These are phyloP conservation scores for Pocota personata DNA, from an alignment of 2,888 invertebrate species.

Conservation along the genomic window DNA sequence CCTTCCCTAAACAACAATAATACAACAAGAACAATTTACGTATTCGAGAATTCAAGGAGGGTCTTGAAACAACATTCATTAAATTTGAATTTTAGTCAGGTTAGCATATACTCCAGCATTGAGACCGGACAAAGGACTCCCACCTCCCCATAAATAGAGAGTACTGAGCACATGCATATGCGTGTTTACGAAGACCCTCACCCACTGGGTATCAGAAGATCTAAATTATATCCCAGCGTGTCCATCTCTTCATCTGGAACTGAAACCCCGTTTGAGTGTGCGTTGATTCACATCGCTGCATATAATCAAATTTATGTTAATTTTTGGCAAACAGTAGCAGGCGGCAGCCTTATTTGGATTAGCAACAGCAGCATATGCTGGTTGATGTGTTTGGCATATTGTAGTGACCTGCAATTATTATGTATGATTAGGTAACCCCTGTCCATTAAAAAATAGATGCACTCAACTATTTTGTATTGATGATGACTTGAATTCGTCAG, in stretches of 20 bases:
- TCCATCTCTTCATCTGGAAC: constrained; percentile 3
- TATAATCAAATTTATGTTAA: constrained; percentile 22
- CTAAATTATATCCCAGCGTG: constrained; percentile 2
- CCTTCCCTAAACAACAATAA: neutral
- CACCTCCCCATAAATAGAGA: neutral
- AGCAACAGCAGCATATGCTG: neutral
- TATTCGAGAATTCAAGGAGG: neutral
- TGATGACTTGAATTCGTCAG: too few species aligned
- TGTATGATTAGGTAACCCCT: neutral
- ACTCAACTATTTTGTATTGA: too few species aligned
- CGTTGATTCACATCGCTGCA: constrained; percentile 6
- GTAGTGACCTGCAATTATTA: neutral
- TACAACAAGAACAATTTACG: neutral
- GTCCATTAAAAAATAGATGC: neutral
- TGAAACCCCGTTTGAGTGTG: neutral
- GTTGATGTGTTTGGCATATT: neutral
- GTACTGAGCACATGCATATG: neutral
- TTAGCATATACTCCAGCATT: neutral
- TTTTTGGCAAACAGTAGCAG: neutral
- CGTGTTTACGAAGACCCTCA: neutral
- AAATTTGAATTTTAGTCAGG: constrained; percentile 28
- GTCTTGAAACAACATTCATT: neutral
- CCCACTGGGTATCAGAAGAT: neutral
- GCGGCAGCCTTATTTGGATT: neutral
- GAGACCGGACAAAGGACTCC: neutral